Conservation (phyloP, 23 tunicate genomes). For the Phallusia fumigata region DNA sequence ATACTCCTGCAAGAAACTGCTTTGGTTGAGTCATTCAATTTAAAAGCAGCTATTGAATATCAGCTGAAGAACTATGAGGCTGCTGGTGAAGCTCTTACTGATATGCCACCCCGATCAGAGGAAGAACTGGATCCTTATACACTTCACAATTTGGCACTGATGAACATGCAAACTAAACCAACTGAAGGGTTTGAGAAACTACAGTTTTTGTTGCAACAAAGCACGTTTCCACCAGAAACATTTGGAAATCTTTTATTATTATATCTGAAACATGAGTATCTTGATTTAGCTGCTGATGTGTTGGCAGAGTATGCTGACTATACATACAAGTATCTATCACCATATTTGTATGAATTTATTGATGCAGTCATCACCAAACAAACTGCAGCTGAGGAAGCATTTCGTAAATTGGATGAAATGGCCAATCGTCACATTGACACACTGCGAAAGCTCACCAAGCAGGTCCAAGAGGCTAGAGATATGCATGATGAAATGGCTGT, state of each 20-base stretch:
- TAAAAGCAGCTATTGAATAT: constrained; percentile 97
- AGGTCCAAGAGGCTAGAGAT: constrained; percentile 88
- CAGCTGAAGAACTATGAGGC: constrained; percentile 92
- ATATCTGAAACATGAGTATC: constrained; percentile 90
- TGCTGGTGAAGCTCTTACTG: constrained; percentile 97
- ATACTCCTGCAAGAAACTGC: constrained; percentile 85
- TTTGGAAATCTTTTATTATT: constrained; percentile 90
- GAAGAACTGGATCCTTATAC: constrained; percentile 95
- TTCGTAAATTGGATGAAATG: constrained; percentile 86
- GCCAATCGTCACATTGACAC: constrained; percentile 84
- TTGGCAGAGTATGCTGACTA: constrained; percentile 94
- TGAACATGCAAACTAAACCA: constrained; percentile 86
- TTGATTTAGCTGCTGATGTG: constrained; percentile 95
- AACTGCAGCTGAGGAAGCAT: constrained; percentile 91
- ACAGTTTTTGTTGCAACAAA: constrained; percentile 82
- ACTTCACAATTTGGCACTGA: constrained; percentile 92
- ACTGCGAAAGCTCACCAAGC: constrained; percentile 90
- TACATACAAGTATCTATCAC: constrained; percentile 83
- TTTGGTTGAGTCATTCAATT: constrained; percentile 92
- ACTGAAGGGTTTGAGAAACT: constrained; percentile 95
- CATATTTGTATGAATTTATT: constrained; percentile 82
- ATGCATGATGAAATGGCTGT: constrained; percentile 80
- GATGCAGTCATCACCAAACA: constrained; percentile 95
- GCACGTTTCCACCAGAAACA: constrained; percentile 83
- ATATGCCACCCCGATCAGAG: constrained; percentile 97